Percentiles rank a stretch among this genome's conserved stretches.
phyloP scores from a whole-genome alignment of 64 coral and sea anemone genomes.

The Hydrozoanthus tunicans region DNA sequence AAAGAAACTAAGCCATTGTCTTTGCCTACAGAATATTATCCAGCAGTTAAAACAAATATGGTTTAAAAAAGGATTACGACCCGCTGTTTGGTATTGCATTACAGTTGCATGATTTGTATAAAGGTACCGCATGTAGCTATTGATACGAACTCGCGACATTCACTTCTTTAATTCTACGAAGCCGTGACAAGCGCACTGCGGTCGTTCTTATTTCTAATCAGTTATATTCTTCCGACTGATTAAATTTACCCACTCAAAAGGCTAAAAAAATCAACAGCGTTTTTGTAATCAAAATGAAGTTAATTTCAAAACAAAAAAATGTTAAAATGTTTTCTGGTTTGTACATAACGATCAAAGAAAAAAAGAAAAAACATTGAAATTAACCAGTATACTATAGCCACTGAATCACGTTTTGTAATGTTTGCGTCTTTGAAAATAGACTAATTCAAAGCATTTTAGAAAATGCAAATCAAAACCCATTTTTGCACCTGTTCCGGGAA shows the following conservation, averaged over 20 bases:
- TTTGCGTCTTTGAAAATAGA: too few species aligned
- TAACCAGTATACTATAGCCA: not conserved
- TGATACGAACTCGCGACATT: too few species aligned
- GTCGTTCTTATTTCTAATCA: not conserved
- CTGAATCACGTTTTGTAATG: too few species aligned
- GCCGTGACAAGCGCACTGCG: too few species aligned
- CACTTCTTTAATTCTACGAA: too few species aligned
- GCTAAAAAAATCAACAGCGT: not conserved
- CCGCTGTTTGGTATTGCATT: too few species aligned
- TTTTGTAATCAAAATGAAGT: conserved; percentile 12
- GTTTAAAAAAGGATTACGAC: too few species aligned
- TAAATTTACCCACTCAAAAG: not conserved
- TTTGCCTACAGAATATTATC: too few species aligned
- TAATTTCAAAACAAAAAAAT: not conserved
- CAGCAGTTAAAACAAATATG: too few species aligned
- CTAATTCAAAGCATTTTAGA: conserved; percentile 28
- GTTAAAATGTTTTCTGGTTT: not conserved
- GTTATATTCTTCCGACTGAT: not conserved
- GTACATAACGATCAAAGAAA: not conserved
- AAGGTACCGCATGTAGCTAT: too few species aligned
- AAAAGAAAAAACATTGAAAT: not conserved
- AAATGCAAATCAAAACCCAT: conserved; percentile 28
- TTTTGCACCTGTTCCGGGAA: conserved; percentile 45
- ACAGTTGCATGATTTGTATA: too few species aligned
- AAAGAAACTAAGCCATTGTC: too few species aligned